These are phyloP conservation scores for Amblyraja radiata DNA, from an alignment of 2,797 vertebrate genomes.

Conservation along the genomic window DNA sequence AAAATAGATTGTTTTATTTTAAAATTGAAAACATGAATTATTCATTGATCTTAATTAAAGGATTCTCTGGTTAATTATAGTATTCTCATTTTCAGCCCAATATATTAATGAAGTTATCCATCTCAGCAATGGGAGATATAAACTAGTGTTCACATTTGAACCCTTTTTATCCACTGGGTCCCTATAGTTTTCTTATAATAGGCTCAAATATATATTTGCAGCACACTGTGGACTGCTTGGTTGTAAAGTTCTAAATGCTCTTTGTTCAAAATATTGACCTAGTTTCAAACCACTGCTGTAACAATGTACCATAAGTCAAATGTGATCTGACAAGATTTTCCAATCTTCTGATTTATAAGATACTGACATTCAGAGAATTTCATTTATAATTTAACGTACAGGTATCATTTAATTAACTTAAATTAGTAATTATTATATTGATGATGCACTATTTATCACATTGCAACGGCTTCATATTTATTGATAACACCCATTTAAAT, in stretches of 20 bases:
- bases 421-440: neutral
- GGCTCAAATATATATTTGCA: neutral
- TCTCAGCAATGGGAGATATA: neutral
- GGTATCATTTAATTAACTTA: neutral
- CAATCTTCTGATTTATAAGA: neutral
- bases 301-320: neutral
- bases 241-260: neutral
- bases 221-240: neutral
- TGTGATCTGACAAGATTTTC: neutral
- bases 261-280: neutral
- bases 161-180: neutral
- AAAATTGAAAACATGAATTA: conserved; percentile 6
- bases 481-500: neutral
- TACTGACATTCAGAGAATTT: neutral
- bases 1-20: neutral
- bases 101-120: conserved; percentile 16
- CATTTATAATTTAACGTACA: neutral
- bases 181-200: neutral
- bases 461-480: neutral
- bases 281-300: neutral
- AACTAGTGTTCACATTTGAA: neutral
- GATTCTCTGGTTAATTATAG: conserved; percentile 12
- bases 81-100: neutral
- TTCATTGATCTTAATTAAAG: neutral
- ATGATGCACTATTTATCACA: neutral